Conservation (phyloP, 1,140 invertebrate species). For the Drosophila triauraria region DNA sequence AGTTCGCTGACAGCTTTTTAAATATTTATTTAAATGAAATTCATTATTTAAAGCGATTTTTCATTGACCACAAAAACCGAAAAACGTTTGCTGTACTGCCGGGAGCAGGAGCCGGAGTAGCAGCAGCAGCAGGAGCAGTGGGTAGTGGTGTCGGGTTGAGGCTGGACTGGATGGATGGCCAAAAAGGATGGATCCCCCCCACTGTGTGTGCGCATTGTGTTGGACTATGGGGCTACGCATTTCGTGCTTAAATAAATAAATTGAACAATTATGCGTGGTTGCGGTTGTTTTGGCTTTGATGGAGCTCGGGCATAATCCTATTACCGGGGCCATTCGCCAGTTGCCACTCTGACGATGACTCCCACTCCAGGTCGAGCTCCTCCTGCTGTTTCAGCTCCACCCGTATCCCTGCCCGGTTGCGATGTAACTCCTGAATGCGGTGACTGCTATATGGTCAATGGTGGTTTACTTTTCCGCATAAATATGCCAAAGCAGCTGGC, state of each 20-base stretch:
- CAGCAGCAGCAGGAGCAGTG: background rate
- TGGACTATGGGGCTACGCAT: constrained; percentile 49
- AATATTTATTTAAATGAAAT: constrained; percentile 81
- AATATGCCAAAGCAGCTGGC: constrained; percentile 48
- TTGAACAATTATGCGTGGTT: constrained; percentile 83
- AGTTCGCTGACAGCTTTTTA: constrained; percentile 76
- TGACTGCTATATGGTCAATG: constrained; percentile 25
- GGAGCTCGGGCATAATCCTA: constrained; percentile 76
- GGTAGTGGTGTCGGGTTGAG: constrained; percentile 8
- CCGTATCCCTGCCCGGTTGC: background rate
- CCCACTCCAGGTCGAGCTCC: background rate
- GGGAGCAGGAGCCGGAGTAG: background rate
- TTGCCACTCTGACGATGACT: constrained; percentile 29
- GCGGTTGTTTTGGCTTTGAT: constrained; percentile 83
- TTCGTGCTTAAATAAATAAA: constrained; percentile 82
- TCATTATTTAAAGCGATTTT: constrained; percentile 80
- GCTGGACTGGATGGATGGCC: constrained; percentile 22
- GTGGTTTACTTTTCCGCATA: constrained; percentile 51
- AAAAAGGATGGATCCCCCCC: constrained; percentile 19
- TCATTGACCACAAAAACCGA: constrained; percentile 80
- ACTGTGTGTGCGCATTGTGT: constrained; percentile 23
- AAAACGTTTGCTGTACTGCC: constrained; percentile 69
- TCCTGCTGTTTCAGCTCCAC: background rate
- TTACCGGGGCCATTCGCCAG: constrained; percentile 56
- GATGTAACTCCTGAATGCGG: constrained; percentile 40